A percentile compares a stretch with the other conserved stretches of the same genome.
phyloP scores from a whole-genome alignment of 2,888 invertebrate genomes.

The Antitype chi region DNA sequence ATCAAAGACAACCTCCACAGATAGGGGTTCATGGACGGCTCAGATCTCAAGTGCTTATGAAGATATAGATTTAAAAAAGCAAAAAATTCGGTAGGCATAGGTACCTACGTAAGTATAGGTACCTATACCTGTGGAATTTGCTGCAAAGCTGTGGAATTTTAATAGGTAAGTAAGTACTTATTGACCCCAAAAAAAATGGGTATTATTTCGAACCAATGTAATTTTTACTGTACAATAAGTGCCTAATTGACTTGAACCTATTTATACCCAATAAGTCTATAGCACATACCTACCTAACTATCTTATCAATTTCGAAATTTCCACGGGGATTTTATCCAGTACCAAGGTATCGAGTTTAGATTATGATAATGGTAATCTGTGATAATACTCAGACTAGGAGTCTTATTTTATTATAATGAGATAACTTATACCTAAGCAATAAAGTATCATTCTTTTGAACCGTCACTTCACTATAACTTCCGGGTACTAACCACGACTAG shows the following conservation, averaged over 20 bases:
- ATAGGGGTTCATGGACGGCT: too few species aligned
- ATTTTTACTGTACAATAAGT: background rate
- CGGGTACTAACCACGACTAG: background rate
- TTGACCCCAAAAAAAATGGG: background rate
- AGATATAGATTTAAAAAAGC: too few species aligned
- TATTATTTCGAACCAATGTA: background rate
- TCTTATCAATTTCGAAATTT: constrained; percentile 3
- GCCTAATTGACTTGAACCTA: background rate
- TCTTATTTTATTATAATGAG: background rate
- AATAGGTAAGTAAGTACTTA: background rate
- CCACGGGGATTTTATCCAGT: background rate
- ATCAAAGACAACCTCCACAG: too few species aligned
- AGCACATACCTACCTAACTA: background rate
- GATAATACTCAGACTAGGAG: background rate
- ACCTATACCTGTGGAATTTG: too few species aligned
- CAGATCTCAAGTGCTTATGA: too few species aligned
- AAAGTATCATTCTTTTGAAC: background rate
- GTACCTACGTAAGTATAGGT: too few species aligned
- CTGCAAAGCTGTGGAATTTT: too few species aligned
- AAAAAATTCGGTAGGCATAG: too few species aligned
- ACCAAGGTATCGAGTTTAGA: too few species aligned
- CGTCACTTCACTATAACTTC: background rate
- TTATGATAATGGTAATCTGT: constrained; percentile 4
- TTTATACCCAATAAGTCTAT: background rate
- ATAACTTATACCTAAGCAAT: background rate